Conservation (phyloP, 2,797 vertebrate genomes). For the Phaenicophaeus curvirostris region DNA sequence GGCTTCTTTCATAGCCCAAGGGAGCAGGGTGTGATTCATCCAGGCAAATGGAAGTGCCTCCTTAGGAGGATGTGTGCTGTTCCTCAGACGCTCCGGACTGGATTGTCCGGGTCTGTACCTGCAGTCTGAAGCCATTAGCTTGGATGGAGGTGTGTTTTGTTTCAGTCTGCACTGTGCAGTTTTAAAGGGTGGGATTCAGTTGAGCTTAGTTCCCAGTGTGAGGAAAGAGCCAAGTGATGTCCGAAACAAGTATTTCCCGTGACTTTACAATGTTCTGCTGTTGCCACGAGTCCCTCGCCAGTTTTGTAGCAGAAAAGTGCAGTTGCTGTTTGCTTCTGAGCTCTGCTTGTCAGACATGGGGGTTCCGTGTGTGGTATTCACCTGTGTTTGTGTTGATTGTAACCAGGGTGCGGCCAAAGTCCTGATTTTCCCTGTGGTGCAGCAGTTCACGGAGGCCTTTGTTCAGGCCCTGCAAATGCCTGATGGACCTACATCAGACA, state of each 20-base stretch:
- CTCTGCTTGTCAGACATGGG: background rate
- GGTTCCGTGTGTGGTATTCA: background rate
- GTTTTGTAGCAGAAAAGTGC: background rate
- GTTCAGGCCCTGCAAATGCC: constrained; percentile 96
- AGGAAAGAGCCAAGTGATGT: background rate
- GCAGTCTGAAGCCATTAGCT: background rate
- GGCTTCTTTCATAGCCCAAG: background rate
- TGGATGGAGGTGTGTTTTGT: background rate
- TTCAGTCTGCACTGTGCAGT: background rate
- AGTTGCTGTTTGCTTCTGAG: background rate
- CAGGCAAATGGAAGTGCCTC: background rate
- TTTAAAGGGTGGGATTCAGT: background rate
- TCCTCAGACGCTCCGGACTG: background rate
- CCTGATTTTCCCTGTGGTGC: constrained; percentile 95
- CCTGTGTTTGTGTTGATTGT: background rate
- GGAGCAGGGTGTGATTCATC: background rate
- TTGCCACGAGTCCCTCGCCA: background rate
- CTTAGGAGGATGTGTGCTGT: background rate
- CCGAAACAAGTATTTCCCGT: background rate
- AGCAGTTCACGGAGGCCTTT: constrained; percentile 97
- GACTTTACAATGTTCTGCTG: background rate
- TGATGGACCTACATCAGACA: constrained; percentile 93
- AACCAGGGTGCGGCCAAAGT: constrained; percentile 93
- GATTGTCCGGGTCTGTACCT: background rate
- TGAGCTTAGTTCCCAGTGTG: background rate